phyloP scores from a whole-genome alignment of 2,888 invertebrate species.

The Aleiodes leptofemur region DNA sequence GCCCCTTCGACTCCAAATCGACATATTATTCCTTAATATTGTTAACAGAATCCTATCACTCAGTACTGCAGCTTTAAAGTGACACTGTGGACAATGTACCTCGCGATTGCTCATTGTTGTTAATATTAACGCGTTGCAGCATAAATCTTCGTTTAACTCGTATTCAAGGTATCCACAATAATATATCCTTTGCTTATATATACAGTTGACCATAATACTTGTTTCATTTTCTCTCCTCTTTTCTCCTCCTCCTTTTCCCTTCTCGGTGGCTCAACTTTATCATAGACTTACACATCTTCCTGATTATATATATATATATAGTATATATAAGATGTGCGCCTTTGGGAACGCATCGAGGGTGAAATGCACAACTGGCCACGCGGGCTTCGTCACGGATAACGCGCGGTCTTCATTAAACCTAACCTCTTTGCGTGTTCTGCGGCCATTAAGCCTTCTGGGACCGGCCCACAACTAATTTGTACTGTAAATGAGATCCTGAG shows the following conservation, averaged over 20 bases:
- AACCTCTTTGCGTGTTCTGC: constrained; percentile 70
- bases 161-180: constrained; percentile 63
- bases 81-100: constrained; percentile 66
- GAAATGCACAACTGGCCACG: constrained; percentile 45
- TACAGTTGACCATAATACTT: constrained; percentile 1
- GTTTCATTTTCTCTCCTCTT: not conserved
- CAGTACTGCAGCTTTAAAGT: constrained; percentile 1
- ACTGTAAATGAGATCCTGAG: constrained; percentile 72
- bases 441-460: constrained; percentile 67
- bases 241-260: constrained; percentile 12
- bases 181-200: no score
- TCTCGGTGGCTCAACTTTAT: constrained; percentile 10
- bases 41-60: not conserved
- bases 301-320: not conserved
- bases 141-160: constrained; percentile 75
- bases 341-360: constrained; percentile 7
- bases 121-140: constrained; percentile 72
- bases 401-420: constrained; percentile 72
- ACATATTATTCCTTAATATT: not conserved
- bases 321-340: not conserved
- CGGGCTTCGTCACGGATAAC: constrained; percentile 71
- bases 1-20: no score
- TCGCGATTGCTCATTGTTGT: constrained; percentile 74
- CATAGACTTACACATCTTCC: not conserved
- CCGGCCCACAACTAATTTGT: constrained; percentile 72